Evolutionary conservation across 2,797 vertebrate species (phyloP).

Genomic region (Petrocephalus schoutedeni): DNA sequence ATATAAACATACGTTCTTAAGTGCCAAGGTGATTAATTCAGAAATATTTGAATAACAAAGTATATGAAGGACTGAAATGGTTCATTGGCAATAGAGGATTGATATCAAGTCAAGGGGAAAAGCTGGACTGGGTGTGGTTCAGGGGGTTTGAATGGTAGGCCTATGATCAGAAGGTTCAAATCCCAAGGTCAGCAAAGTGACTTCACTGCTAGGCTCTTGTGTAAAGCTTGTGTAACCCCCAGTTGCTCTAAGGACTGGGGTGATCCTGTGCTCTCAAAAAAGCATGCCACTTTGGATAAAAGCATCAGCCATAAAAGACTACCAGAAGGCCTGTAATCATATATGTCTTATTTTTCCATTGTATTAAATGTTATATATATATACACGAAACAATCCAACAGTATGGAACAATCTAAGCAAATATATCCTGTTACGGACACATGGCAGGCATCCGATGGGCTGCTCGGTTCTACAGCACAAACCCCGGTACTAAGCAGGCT

Average conservation of each 20-base stretch:
- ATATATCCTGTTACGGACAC: not conserved
- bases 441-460: not conserved
- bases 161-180: not conserved
- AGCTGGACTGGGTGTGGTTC: not conserved
- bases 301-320: not conserved
- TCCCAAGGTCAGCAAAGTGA: not conserved
- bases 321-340: not conserved
- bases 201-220: not conserved
- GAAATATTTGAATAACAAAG: not conserved
- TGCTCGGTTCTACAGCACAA: not conserved
- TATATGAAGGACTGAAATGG: not conserved
- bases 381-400: not conserved
- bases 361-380: not conserved
- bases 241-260: not conserved
- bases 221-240: not conserved
- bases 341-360: not conserved
- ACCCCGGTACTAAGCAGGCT: not conserved
- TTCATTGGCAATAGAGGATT: not conserved
- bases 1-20: not conserved
- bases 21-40: not conserved
- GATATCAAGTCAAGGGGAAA: not conserved
- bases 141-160: not conserved
- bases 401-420: not conserved
- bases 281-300: not conserved
- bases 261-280: not conserved